phyloP scores from a whole-genome alignment of 2,113 vertebrate genomes.

The Salvelinus alpinus region DNA sequence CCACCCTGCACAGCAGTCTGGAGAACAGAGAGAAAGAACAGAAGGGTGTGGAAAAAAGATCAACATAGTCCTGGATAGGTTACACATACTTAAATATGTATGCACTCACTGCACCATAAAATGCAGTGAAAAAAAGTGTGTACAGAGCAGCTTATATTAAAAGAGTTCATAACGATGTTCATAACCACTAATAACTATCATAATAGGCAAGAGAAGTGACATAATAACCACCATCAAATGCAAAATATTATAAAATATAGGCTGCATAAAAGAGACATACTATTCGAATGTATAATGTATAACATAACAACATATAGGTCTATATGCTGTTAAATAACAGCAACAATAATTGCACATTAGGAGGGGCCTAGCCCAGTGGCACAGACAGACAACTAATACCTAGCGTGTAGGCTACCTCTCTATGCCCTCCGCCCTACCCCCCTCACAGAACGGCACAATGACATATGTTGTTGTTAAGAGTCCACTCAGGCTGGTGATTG shows the following conservation, averaged over 20 bases:
- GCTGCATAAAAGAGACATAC: background rate
- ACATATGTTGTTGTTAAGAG: background rate
- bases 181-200: background rate
- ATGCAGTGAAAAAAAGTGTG: too few species aligned
- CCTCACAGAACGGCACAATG: background rate
- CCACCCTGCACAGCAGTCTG: slow-evolving; percentile 39
- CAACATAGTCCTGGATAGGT: too few species aligned
- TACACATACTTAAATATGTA: too few species aligned
- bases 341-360: too few species aligned
- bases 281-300: background rate
- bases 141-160: too few species aligned
- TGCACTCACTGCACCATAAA: too few species aligned
- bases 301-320: background rate
- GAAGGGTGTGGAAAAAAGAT: background rate
- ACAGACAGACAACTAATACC: background rate
- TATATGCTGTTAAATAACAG: background rate
- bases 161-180: background rate
- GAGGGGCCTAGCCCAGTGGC: background rate
- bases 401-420: background rate
- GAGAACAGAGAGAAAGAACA: background rate
- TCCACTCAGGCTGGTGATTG: background rate
- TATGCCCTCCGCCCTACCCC: background rate
- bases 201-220: background rate
- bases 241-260: background rate
- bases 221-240: background rate